Base-by-base conservation (phyloP, 2,888 invertebrate species). In the Cloeon dipterum region DNA sequence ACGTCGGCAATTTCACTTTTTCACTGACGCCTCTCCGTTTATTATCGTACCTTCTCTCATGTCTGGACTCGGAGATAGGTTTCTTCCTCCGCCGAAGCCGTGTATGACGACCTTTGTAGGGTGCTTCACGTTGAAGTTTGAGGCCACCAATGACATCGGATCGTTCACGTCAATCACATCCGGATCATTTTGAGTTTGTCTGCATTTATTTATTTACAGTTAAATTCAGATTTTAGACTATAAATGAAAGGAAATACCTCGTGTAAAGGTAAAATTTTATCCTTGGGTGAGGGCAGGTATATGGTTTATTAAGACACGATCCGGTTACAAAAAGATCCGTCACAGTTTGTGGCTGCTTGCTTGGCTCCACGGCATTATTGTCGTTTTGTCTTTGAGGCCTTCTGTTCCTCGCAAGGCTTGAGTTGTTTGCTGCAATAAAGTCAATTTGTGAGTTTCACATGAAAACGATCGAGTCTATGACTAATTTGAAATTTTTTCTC, bases 91-190 rank as follows among this genome's bases (percentile, higher is more conserved):
- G 0, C 85, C 83, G 49, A 91, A 89, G 5, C 89, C 89, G 50
- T 89, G 89, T 14, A 89, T 79, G 33, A 91, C 72, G 17, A 91
- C 65, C 59, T 89, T 89, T 4, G 83, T 82, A 0, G 78, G 74
- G 53, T 79, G 70, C 0, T 63, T 65, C 0, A 72, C 66, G 54
- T 86, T 78, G 54, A 83, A 89, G 45, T 66, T 70, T 0, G 82
- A 78, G 41, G 66, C 64, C 44, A 70, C 70, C 17, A 88, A 56
- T 0, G 82, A 75, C 19, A 23, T 23, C 25, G 66, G 60, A 47
- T 74, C 67, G 18, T 70, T 61, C 34, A 38, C 74, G 50, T 83
- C 68, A 35, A 85, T 48, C 5, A 74, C 57, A 43, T 75, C 73
- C 1, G 81, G 81, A 43, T 67, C 62, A 40, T 71, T 65, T 60